phyloP scores from a whole-genome alignment of 1,140 invertebrate species.

The Xylocopa sonorina region DNA sequence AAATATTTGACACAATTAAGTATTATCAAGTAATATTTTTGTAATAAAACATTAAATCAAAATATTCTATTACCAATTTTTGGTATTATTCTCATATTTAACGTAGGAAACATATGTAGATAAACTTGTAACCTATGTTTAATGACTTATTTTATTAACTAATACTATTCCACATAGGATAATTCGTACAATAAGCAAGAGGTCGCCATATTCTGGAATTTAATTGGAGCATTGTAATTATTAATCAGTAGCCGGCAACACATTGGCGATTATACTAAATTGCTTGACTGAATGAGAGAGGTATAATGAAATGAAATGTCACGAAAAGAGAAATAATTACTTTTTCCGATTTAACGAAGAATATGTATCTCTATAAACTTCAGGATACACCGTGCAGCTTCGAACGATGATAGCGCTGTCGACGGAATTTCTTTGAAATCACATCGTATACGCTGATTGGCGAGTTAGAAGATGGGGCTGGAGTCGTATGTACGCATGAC shows the following conservation, averaged over 20 bases:
- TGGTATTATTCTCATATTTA: neutral
- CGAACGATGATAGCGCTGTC: constrained; percentile 13
- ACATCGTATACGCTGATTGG: constrained; percentile 14
- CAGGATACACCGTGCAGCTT: neutral
- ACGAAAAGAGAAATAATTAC: neutral
- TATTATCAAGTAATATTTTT: neutral
- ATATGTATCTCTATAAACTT: neutral
- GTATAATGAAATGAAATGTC: neutral
- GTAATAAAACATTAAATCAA: neutral
- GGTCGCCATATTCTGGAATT: constrained; percentile 16
- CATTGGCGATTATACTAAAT: neutral
- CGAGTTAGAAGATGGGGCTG: constrained; percentile 1
- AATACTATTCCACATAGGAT: neutral
- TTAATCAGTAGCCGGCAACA: too few relatives aligned
- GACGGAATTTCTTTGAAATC: constrained; percentile 14
- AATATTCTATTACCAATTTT: neutral
- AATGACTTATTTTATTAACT: neutral
- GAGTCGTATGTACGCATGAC: constrained; percentile 66
- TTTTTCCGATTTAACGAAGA: neutral
- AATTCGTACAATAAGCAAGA: neutral
- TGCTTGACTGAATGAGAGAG: too few relatives aligned
- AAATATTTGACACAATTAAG: neutral
- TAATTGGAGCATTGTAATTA: neutral
- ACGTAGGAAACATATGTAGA: neutral
- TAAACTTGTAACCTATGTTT: neutral